Evolutionary conservation across 1,140 invertebrate species (phyloP).

Genomic region (Bombyx mandarina): DNA sequence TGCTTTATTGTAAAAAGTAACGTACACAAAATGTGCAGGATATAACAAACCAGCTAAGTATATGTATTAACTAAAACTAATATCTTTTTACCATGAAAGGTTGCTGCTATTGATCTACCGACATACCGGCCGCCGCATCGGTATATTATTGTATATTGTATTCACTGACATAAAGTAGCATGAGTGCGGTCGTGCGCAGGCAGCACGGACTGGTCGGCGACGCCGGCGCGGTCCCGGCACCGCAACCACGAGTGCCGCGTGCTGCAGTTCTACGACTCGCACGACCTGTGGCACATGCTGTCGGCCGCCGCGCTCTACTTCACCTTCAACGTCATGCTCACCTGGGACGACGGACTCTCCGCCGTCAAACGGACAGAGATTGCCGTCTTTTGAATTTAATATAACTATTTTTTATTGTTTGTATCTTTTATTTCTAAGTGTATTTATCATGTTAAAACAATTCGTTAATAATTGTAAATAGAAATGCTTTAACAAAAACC

Average conservation of each 20-base stretch:
- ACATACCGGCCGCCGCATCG: not conserved
- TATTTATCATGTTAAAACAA: no score
- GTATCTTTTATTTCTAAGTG: not conserved
- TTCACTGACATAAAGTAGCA: not conserved
- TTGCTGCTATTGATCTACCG: not conserved
- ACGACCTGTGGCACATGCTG: slow-evolving; percentile 94
- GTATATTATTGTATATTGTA: not conserved
- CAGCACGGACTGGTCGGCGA: slow-evolving; percentile 62
- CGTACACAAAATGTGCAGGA: no score
- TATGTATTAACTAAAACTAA: no score
- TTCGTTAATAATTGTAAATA: no score
- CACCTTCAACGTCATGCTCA: slow-evolving; percentile 88
- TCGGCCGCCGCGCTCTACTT: slow-evolving; percentile 93
- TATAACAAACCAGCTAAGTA: no score
- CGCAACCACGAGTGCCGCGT: slow-evolving; percentile 81
- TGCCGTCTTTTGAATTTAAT: slow-evolving; percentile 75
- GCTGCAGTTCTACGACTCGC: slow-evolving; percentile 84
- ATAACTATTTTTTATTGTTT: not conserved
- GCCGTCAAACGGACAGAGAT: slow-evolving; percentile 81
- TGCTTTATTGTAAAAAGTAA: no score
- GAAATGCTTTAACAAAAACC: no score
- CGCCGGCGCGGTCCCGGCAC: slow-evolving; percentile 83
- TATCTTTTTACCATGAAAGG: no score
- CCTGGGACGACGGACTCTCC: slow-evolving; percentile 85
- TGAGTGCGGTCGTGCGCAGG: not conserved